These are phyloP conservation scores for Zeugodacus cucurbitae DNA, from an alignment of 1,140 invertebrate genomes.

Conservation along the genomic window DNA sequence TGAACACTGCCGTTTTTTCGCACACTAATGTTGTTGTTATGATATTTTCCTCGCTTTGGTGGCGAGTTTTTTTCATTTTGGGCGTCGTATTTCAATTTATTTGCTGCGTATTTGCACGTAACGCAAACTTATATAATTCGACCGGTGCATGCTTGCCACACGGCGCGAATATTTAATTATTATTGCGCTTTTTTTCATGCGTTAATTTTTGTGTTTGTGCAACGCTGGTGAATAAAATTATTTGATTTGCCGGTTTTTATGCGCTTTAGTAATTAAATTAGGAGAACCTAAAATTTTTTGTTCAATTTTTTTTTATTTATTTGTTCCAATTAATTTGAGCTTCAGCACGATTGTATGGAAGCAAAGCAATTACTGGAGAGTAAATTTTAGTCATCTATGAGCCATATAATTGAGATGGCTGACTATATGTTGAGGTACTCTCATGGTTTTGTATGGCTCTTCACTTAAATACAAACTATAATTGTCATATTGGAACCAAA, in stretches of 20 bases:
- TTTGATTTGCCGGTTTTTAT: not conserved
- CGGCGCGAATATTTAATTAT: not conserved
- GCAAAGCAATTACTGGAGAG: not conserved
- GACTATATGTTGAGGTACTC: not conserved
- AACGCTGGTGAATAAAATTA: too few relatives aligned
- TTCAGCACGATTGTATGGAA: not conserved
- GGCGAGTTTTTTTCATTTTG: too few relatives aligned
- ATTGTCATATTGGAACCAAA: too few relatives aligned
- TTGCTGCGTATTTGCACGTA: not conserved
- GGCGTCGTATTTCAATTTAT: not conserved
- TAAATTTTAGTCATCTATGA: not conserved
- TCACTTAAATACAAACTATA: too few relatives aligned
- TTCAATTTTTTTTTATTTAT: not conserved
- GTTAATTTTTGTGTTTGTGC: too few relatives aligned
- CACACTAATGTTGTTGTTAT: not conserved
- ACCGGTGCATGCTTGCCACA: not conserved
- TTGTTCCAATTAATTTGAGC: not conserved
- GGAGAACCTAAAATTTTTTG: not conserved
- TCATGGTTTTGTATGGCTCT: not conserved
- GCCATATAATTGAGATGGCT: not conserved
- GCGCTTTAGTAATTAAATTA: not conserved
- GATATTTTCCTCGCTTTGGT: not conserved
- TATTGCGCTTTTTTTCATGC: not conserved
- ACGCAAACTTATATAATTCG: not conserved
- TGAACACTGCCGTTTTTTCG: not conserved